A percentile compares a stretch with the other conserved stretches of the same genome.
These are phyloP conservation scores for Atherinomorus stipes DNA, from an alignment of 2,113 vertebrate genomes.

Conservation along the genomic window DNA sequence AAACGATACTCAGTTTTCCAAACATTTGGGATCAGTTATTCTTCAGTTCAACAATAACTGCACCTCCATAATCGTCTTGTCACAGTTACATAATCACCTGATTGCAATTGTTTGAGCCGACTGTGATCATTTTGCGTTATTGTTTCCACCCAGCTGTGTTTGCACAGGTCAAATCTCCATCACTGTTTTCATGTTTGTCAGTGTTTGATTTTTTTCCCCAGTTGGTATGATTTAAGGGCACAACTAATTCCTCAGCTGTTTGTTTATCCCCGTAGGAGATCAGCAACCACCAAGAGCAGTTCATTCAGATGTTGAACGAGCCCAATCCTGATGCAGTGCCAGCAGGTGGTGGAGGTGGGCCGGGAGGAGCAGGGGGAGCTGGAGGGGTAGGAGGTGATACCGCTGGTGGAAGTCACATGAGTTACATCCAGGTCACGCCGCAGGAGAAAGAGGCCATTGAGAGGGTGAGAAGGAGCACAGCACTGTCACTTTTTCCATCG, in stretches of 20 bases:
- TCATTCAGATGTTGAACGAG: slow-evolving; percentile 98
- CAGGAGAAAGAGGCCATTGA: slow-evolving; percentile 99
- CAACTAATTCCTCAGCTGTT: not conserved
- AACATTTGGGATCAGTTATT: too few species aligned
- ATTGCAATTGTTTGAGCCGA: not conserved
- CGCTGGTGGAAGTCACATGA: slow-evolving; percentile 88
- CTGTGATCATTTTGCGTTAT: not conserved
- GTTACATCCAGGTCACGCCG: slow-evolving; percentile 98
- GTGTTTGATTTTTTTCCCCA: not conserved
- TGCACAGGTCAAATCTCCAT: not conserved
- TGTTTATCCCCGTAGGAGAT: slow-evolving; percentile 87
- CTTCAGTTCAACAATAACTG: too few species aligned
- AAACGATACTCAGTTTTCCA: too few species aligned
- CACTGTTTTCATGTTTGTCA: not conserved
- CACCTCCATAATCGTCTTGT: too few species aligned
- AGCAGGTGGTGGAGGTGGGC: slow-evolving; percentile 66
- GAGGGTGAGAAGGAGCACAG: slow-evolving; percentile 84
- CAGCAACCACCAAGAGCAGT: slow-evolving; percentile 95
- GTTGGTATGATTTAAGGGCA: not conserved
- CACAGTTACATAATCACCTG: not conserved
- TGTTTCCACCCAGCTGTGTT: not conserved
- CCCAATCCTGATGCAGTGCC: slow-evolving; percentile 88
- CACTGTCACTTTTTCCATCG: not conserved
- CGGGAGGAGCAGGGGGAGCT: slow-evolving; percentile 63
- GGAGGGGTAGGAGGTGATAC: slow-evolving; percentile 82